Percentiles rank a stretch among this genome's conserved stretches.
These are phyloP conservation scores for Columba guinea DNA, from an alignment of 2,797 vertebrate genomes.

Conservation along the genomic window DNA sequence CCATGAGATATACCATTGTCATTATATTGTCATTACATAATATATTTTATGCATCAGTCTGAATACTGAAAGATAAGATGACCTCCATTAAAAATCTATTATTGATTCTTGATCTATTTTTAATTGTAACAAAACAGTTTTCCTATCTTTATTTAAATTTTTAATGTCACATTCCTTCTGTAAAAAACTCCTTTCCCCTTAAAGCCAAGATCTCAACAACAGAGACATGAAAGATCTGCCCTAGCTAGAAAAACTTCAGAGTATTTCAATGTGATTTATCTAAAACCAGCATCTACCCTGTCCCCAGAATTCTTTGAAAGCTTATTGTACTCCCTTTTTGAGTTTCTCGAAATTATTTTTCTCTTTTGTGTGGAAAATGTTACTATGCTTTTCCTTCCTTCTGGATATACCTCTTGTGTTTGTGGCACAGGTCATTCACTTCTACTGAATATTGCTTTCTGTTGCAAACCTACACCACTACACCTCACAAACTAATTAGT, in stretches of 20 bases:
- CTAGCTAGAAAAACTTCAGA: neutral
- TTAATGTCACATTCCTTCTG: neutral
- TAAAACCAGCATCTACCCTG: neutral
- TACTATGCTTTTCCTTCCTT: neutral
- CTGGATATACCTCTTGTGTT: accelerated
- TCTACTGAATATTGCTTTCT: neutral
- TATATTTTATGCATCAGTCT: neutral
- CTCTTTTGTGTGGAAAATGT: neutral
- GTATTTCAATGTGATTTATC: neutral
- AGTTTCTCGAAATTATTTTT: neutral
- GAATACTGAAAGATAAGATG: neutral
- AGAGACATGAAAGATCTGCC: neutral
- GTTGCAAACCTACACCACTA: neutral
- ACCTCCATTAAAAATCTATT: neutral
- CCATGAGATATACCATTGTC: neutral
- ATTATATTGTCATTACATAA: neutral
- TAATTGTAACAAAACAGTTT: neutral
- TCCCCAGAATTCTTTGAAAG: neutral
- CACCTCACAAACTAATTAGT: neutral
- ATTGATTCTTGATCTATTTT: neutral
- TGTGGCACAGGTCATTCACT: neutral
- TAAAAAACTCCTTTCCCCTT: neutral
- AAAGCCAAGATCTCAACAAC: neutral
- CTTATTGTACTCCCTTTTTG: neutral
- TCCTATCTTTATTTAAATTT: neutral